These are phyloP conservation scores for Autographa gamma DNA, from an alignment of 2,888 invertebrate genomes.

Conservation along the genomic window DNA sequence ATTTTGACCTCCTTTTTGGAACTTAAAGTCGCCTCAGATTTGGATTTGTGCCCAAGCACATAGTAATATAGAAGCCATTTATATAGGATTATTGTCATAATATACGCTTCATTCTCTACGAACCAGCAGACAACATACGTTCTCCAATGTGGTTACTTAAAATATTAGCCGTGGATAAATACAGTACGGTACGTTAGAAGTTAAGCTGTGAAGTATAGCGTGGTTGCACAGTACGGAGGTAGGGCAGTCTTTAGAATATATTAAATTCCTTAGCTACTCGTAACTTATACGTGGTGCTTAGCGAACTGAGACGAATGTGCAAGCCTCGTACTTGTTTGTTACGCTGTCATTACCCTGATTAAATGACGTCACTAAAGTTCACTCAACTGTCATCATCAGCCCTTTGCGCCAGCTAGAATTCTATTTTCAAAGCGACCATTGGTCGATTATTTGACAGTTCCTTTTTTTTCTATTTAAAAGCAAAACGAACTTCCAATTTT, in stretches of 20 bases:
- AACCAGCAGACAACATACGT: not conserved
- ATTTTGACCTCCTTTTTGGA: not conserved
- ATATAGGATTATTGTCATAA: not conserved
- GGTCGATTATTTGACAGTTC: not conserved
- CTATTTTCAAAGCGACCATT: not conserved
- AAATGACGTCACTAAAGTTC: constrained; percentile 26
- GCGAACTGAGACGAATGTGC: constrained; percentile 57
- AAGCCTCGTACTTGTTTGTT: constrained; percentile 43
- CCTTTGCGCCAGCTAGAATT: not conserved
- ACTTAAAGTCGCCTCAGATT: not conserved
- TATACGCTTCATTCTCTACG: not conserved
- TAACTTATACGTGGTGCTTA: constrained; percentile 56
- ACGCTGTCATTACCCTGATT: constrained; percentile 50
- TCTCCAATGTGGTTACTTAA: not conserved
- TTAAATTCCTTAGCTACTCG: constrained; percentile 58
- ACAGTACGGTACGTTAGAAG: constrained; percentile 30
- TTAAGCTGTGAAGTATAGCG: constrained; percentile 47
- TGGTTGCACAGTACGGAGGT: constrained; percentile 46
- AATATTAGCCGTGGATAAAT: constrained; percentile 20
- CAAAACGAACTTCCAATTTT: constrained; percentile 14
- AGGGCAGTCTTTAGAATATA: constrained; percentile 54
- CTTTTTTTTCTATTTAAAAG: not conserved
- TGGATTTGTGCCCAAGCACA: not conserved
- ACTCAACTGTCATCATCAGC: constrained; percentile 1
- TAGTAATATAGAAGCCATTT: not conserved